These are phyloP conservation scores for Tachina lurida DNA, from an alignment of 2,888 invertebrate species.

Conservation along the genomic window DNA sequence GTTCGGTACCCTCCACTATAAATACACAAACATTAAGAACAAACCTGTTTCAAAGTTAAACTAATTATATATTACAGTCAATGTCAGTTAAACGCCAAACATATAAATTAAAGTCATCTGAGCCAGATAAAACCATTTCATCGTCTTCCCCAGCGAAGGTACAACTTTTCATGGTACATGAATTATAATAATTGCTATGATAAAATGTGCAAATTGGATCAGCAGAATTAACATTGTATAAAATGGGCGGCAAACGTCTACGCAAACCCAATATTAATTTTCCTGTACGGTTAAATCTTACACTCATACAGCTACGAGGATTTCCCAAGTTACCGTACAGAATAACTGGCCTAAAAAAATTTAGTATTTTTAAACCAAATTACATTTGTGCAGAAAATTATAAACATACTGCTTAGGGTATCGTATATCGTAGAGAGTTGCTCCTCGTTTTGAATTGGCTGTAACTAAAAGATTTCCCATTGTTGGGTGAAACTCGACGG, in stretches of 20 bases:
- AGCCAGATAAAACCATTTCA: conserved; percentile 95
- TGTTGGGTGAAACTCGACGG: conserved; percentile 96
- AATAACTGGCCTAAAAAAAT: conserved; percentile 85
- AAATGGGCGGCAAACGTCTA: conserved; percentile 92
- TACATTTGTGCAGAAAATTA: neutral
- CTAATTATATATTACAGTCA: conserved; percentile 81
- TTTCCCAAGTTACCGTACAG: conserved; percentile 86
- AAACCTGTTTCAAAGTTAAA: neutral
- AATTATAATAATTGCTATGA: conserved; percentile 96
- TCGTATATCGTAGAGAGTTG: conserved; percentile 94
- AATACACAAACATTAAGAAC: conserved; percentile 7
- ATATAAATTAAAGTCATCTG: conserved; percentile 97
- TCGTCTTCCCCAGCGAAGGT: conserved; percentile 95
- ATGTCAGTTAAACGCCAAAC: conserved; percentile 94
- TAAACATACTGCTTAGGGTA: conserved; percentile 88
- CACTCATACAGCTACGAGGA: conserved; percentile 94
- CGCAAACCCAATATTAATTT: conserved; percentile 91
- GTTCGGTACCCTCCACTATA: conserved; percentile 80
- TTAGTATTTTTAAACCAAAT: neutral
- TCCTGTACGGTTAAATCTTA: conserved; percentile 92
- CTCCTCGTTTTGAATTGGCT: conserved; percentile 95
- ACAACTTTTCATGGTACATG: conserved; percentile 98
- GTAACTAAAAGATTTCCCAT: conserved; percentile 92
- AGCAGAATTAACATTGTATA: conserved; percentile 88
- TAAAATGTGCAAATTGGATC: conserved; percentile 93